Base-by-base conservation (phyloP, 2,888 invertebrate species). In the Horisme vitalbata region DNA sequence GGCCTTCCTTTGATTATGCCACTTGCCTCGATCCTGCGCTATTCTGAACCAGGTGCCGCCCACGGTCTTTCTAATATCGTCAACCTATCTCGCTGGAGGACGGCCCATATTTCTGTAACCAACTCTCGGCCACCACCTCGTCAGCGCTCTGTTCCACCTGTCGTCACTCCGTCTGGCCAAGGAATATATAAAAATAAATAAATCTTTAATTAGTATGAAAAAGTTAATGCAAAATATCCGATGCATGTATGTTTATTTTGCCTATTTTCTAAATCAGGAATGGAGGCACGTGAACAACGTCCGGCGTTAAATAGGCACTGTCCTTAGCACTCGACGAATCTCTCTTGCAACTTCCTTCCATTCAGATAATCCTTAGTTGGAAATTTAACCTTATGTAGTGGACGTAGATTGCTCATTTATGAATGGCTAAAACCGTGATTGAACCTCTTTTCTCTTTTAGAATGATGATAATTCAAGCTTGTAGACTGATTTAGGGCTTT, bases 231-330 rank as follows among this genome's bases (percentile, higher is more conserved):
- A 3, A 20, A 8, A 20, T 1, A 10, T 10, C 12, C 12, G 11
- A 27, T 27, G n/a, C 27, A 9, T 30, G 5, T 13, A 30, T 8
- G 27, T 37, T 48, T 59, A 59, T 58, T 51, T 59, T 48, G 41
- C 47, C 56, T 37, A 47, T 65, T 67, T 64, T 63, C 65, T 63
- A 60, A 55, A 52, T 53, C 48, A 50, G 38, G 51, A 36, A 39
- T 27, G 31, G 10, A 44, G 43, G 36, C 45, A 59, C 43, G 51
- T 39, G 52, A 55, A 45, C 46, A 38, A 48, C 48, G 41, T 56
- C 61, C 61, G 60, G 57, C 47, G 24, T 47, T 53, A 50, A 55
- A 52, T 53, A 45, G 59, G 50, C 45, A 52, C 24, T 45, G 56
- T 50, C 50, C 45, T 45, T 34, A 41, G 15, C 43, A 28, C 36